These are phyloP conservation scores for Xanthia togata DNA, from an alignment of 2,888 invertebrate genomes.

Conservation along the genomic window DNA sequence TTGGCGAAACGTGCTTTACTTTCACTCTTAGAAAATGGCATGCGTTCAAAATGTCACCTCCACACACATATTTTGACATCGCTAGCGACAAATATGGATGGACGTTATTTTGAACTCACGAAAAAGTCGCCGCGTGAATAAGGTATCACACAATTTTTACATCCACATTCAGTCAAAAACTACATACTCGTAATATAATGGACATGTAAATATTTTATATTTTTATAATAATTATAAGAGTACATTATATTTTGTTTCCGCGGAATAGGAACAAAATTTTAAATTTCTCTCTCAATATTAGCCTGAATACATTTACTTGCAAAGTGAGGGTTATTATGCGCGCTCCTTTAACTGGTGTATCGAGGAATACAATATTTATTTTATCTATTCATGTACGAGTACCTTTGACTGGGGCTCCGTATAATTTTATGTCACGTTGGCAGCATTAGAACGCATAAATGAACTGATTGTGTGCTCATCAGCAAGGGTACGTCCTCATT, in stretches of 20 bases:
- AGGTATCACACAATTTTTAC: neutral
- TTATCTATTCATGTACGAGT: conserved; percentile 10
- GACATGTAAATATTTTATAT: neutral
- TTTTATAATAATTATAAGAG: too few relatives aligned
- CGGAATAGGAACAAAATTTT: neutral
- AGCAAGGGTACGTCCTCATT: conserved; percentile 31
- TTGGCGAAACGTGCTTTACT: neutral
- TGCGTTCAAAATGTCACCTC: neutral
- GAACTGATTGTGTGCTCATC: conserved; percentile 45
- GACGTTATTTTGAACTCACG: neutral
- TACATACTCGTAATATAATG: neutral
- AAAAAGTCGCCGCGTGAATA: neutral
- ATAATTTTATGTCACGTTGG: conserved; percentile 26
- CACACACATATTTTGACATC: too few relatives aligned
- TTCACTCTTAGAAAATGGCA: neutral
- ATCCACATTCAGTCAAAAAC: neutral
- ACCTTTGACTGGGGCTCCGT: conserved; percentile 13
- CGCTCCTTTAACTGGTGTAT: neutral
- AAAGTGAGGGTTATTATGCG: neutral
- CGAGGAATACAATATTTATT: conserved; percentile 13
- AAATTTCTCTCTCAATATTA: neutral
- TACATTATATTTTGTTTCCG: neutral
- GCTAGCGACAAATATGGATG: neutral
- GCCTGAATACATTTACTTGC: neutral
- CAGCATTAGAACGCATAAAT: conserved; percentile 22